Evolutionary conservation across 2,888 invertebrate species (phyloP).

Genomic region (Tiphia femorata): DNA sequence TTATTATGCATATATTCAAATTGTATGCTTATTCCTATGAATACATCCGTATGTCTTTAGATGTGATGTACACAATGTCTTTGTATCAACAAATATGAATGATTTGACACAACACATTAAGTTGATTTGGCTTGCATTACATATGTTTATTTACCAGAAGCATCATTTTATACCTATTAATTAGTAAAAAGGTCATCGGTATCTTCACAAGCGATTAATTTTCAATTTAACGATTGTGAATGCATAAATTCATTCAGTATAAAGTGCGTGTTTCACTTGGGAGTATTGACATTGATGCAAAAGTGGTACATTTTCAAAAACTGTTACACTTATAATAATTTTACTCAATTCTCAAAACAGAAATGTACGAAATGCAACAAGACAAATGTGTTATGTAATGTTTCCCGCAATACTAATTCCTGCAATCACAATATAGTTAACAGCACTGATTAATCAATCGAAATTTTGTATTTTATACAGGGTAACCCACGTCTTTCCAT

Average conservation of each 20-base stretch:
- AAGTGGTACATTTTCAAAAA: constrained; percentile 50
- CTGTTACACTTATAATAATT: too few species aligned
- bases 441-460: too few species aligned
- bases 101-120: constrained; percentile 58
- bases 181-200: constrained; percentile 63
- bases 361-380: too few species aligned
- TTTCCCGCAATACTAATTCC: too few species aligned
- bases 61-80: constrained; percentile 40
- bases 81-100: constrained; percentile 44
- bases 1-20: constrained; percentile 57
- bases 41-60: constrained; percentile 51
- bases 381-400: too few species aligned
- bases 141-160: constrained; percentile 62
- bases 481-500: too few species aligned
- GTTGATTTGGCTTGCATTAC: constrained; percentile 59
- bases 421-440: too few species aligned
- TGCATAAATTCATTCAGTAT: constrained; percentile 45
- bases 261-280: constrained; percentile 51
- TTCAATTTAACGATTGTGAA: constrained; percentile 52
- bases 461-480: too few species aligned
- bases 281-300: constrained; percentile 61
- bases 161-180: constrained; percentile 57
- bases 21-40: constrained; percentile 60
- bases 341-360: too few species aligned
- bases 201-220: constrained; percentile 58